These are phyloP conservation scores for Drosophila ananassae DNA, from an alignment of 1,140 invertebrate species.

Conservation along the genomic window DNA sequence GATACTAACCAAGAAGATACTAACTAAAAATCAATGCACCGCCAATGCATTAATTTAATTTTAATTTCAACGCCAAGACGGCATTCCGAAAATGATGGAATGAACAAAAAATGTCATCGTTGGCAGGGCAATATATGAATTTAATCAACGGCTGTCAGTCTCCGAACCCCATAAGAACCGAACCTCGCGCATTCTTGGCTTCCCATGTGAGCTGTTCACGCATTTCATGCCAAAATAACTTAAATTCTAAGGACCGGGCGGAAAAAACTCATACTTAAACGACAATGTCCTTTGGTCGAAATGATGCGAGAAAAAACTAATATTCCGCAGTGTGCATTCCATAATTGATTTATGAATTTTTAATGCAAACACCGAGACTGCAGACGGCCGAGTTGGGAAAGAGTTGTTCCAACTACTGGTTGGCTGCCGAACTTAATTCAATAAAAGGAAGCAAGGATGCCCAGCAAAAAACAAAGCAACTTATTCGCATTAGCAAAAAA, in stretches of 20 bases:
- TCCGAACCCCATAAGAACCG: slow-evolving; percentile 2
- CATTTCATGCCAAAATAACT: slow-evolving; percentile 79
- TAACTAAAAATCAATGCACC: slow-evolving; percentile 22
- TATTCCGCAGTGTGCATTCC: slow-evolving; percentile 82
- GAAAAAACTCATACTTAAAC: background rate
- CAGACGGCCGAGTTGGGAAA: slow-evolving; percentile 42
- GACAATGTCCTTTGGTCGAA: slow-evolving; percentile 10
- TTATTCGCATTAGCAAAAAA: slow-evolving; percentile 79
- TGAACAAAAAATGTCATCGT: slow-evolving; percentile 53
- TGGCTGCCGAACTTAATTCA: slow-evolving; percentile 73
- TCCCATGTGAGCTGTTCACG: slow-evolving; percentile 71
- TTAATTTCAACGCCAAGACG: slow-evolving; percentile 79
- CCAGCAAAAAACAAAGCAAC: slow-evolving; percentile 54
- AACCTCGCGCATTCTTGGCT: slow-evolving; percentile 65
- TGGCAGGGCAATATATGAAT: slow-evolving; percentile 71
- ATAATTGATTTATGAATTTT: slow-evolving; percentile 84
- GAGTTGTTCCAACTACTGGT: slow-evolving; percentile 52
- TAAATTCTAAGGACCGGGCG: slow-evolving; percentile 62
- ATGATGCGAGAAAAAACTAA: slow-evolving; percentile 79
- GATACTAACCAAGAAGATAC: background rate
- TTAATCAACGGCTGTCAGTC: slow-evolving; percentile 65
- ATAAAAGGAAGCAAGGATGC: slow-evolving; percentile 42
- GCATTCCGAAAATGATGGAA: slow-evolving; percentile 70
- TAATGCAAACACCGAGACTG: slow-evolving; percentile 79
- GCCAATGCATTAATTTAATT: slow-evolving; percentile 74